These are phyloP conservation scores for Mythimna ferrago DNA, from an alignment of 2,888 invertebrate species.

Conservation along the genomic window DNA sequence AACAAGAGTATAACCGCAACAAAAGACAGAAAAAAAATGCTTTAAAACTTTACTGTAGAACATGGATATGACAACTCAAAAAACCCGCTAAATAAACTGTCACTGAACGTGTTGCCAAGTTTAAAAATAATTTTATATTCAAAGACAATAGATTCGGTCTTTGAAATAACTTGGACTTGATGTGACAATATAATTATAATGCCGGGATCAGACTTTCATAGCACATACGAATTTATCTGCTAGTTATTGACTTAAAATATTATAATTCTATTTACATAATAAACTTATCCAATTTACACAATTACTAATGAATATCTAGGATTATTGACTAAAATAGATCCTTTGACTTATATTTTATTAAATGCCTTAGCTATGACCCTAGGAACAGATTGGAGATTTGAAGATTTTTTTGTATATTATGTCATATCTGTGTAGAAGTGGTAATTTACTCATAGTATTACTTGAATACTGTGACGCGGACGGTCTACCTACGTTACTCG, in stretches of 20 bases:
- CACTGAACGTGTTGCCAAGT: slow-evolving; percentile 43
- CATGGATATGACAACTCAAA: slow-evolving; percentile 60
- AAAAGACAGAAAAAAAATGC: slow-evolving; percentile 36
- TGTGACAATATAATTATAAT: slow-evolving; percentile 32
- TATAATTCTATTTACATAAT: slow-evolving; percentile 44
- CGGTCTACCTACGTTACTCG: slow-evolving; percentile 64
- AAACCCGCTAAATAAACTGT: slow-evolving; percentile 53
- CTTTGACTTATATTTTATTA: slow-evolving; percentile 8
- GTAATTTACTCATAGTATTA: slow-evolving; percentile 51
- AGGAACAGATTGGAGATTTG: slow-evolving; percentile 11
- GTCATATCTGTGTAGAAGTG: slow-evolving; percentile 63
- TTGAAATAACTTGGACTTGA: slow-evolving; percentile 32
- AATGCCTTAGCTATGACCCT: slow-evolving; percentile 22
- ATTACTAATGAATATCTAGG: slow-evolving; percentile 45
- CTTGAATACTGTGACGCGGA: slow-evolving; percentile 40
- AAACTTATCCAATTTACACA: slow-evolving; percentile 50
- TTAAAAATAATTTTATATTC: slow-evolving; percentile 19
- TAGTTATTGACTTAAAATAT: slow-evolving; percentile 37
- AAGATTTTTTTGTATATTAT: slow-evolving; percentile 14
- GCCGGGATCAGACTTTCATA: slow-evolving; percentile 46
- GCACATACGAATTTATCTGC: slow-evolving; percentile 54
- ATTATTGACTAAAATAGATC: slow-evolving; percentile 32
- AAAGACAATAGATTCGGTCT: slow-evolving; percentile 14
- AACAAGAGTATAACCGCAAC: slow-evolving; percentile 75
- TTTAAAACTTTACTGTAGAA: slow-evolving; percentile 51